Evolutionary conservation across 2,797 vertebrate species (phyloP), one percentile per base, ranked within the genome.

Genomic region (Calcarius lapponicus): DNA sequence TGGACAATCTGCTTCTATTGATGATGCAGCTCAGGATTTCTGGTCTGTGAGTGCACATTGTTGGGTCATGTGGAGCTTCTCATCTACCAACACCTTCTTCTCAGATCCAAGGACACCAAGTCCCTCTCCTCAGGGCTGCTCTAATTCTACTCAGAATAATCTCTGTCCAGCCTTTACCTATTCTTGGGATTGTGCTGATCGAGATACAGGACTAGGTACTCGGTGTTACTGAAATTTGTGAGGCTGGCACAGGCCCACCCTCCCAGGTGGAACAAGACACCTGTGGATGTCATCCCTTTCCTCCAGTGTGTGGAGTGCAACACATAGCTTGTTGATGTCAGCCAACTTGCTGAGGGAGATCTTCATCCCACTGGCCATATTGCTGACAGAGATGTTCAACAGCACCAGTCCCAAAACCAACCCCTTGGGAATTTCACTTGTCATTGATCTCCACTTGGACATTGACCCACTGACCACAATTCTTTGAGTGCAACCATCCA

Each of bases 271-370:
- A 40, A 47, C 22, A 54, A 36, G 25, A 10, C 29, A 43, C 18
- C 29, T 18, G 2, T 29, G 24, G 22, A 53, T 54, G 34, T 5
- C 43, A 24, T 47, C 11, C 36, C n/a, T 40, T 38, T 53, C 28
- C 64, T 65, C 19, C 64, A 65, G n/a, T 0, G 0, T 16, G 34
- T 29, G 11, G 5, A 58, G 11, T 21, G 28, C 40, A 29, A 11
- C 45, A 64, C n/a, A 32, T 17, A 53, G 19, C 22, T n/a, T 34
- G n/a, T 2, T 34, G 13, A 20, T 40, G n/a, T 18, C 21, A 11
- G 38, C 11, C 34, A 70, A 1, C 31, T 32, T 64, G 13, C 31
- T 42, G 47, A 81, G 12, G 6, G 32, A 19, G 24, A 24, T 9
- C 19, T 65, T 57, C 16, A 58, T 58, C 26, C 57, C 34, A 53